Conservation (phyloP, 2,888 invertebrate species). For the Mamestra brassicae region DNA sequence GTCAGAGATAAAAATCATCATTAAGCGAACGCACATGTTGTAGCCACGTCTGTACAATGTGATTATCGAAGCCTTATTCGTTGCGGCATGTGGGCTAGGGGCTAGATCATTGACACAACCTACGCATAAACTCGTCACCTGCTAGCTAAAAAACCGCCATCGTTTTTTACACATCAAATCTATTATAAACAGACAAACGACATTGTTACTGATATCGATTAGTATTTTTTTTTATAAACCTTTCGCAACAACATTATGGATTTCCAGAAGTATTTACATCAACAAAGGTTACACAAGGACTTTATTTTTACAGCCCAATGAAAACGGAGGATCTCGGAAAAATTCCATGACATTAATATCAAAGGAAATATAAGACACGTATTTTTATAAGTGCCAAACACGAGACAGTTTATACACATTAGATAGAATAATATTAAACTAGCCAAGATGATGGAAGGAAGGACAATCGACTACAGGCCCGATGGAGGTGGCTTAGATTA, state of each 20-base stretch:
- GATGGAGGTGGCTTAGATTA: slow-evolving; percentile 92
- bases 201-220: slow-evolving; percentile 30
- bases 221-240: background rate
- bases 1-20: slow-evolving; percentile 72
- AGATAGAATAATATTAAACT: slow-evolving; percentile 83
- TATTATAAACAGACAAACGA: slow-evolving; percentile 78
- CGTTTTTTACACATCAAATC: slow-evolving; percentile 83
- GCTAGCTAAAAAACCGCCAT: slow-evolving; percentile 80
- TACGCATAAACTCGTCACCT: slow-evolving; percentile 89
- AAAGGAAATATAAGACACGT: slow-evolving; percentile 79
- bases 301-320: slow-evolving; percentile 82
- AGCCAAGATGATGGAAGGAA: slow-evolving; percentile 90
- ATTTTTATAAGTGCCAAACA: slow-evolving; percentile 90
- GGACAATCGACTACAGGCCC: slow-evolving; percentile 89
- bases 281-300: slow-evolving; percentile 40
- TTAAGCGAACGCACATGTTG: slow-evolving; percentile 67
- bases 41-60: slow-evolving; percentile 80
- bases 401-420: slow-evolving; percentile 81
- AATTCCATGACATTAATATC: slow-evolving; percentile 87
- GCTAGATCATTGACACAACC: slow-evolving; percentile 90
- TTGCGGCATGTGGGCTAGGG: slow-evolving; percentile 89
- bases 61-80: slow-evolving; percentile 89
- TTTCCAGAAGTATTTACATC: slow-evolving; percentile 30
- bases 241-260: slow-evolving; percentile 73
- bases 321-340: slow-evolving; percentile 87